phyloP scores from a whole-genome alignment of 2,888 invertebrate species.

The Rhagium mordax region DNA sequence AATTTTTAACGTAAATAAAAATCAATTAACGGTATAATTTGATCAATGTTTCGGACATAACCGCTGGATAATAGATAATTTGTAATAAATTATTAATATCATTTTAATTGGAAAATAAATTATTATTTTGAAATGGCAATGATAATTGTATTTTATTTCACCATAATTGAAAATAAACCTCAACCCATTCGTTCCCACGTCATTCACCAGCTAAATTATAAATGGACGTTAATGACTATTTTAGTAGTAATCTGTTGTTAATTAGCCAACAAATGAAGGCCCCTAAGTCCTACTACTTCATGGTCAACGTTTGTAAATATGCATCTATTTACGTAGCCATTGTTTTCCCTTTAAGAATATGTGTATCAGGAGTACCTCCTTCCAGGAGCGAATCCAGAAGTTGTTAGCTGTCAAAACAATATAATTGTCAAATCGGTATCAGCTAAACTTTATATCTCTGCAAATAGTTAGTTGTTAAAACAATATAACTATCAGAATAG shows the following conservation, averaged over 20 bases:
- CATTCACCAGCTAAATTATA: neutral
- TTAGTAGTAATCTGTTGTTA: neutral
- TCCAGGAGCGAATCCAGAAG: too few species aligned
- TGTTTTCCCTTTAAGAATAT: too few species aligned
- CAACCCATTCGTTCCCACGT: neutral
- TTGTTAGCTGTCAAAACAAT: too few species aligned
- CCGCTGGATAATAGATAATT: neutral
- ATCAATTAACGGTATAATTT: neutral
- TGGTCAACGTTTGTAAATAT: too few species aligned
- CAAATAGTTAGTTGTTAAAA: too few species aligned
- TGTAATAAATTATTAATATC: neutral
- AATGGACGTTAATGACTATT: neutral
- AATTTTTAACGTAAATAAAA: neutral
- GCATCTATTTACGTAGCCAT: too few species aligned
- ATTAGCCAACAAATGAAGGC: too few species aligned
- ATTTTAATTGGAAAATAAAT: neutral
- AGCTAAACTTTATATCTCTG: too few species aligned
- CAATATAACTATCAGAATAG: too few species aligned
- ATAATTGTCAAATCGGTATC: too few species aligned
- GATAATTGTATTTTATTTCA: neutral
- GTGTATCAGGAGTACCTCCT: too few species aligned
- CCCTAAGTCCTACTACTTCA: too few species aligned
- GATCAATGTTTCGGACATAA: neutral
- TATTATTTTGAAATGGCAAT: neutral
- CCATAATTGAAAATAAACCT: neutral